Percentiles rank a stretch among this genome's conserved stretches.
These are phyloP conservation scores for Macaca nemestrina DNA, from an alignment of 2,113 vertebrate species.

Conservation along the genomic window DNA sequence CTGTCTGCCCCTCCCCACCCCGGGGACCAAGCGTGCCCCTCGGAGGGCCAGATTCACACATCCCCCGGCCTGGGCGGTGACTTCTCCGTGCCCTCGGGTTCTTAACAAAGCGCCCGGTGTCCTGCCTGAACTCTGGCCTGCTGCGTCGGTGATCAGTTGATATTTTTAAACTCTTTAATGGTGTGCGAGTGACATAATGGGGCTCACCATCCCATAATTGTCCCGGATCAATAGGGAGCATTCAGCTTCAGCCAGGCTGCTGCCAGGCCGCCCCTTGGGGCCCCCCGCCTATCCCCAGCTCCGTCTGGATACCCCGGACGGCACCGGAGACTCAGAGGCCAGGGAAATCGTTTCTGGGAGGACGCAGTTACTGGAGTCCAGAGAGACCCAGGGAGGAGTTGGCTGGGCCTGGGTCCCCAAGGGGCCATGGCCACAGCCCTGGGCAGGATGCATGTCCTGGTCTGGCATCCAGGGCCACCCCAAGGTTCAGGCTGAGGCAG, in stretches of 20 bases:
- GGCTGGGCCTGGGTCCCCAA: fast-evolving
- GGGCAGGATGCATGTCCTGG: not conserved
- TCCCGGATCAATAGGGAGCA: not conserved
- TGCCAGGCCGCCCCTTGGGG: not conserved
- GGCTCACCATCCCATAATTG: not conserved
- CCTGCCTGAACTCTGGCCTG: not conserved
- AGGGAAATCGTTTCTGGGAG: not conserved
- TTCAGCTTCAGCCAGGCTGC: not conserved
- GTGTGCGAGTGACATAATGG: not conserved
- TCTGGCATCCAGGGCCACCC: not conserved
- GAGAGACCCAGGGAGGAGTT: not conserved
- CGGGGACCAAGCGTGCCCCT: not conserved
- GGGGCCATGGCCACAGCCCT: not conserved
- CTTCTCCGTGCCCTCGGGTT: too few species aligned
- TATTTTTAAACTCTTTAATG: constrained; percentile 45
- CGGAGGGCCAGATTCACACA: not conserved
- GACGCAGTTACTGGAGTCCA: not conserved
- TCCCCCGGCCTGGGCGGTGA: not conserved
- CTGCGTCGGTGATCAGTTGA: not conserved
- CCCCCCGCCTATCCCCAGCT: not conserved
- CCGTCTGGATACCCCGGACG: not conserved
- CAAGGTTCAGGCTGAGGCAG: not conserved
- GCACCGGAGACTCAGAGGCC: not conserved
- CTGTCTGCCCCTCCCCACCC: not conserved
- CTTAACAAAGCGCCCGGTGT: fast-evolving